Conservation (phyloP, 2,888 invertebrate species). For the Cremastinae sp. region DNA sequence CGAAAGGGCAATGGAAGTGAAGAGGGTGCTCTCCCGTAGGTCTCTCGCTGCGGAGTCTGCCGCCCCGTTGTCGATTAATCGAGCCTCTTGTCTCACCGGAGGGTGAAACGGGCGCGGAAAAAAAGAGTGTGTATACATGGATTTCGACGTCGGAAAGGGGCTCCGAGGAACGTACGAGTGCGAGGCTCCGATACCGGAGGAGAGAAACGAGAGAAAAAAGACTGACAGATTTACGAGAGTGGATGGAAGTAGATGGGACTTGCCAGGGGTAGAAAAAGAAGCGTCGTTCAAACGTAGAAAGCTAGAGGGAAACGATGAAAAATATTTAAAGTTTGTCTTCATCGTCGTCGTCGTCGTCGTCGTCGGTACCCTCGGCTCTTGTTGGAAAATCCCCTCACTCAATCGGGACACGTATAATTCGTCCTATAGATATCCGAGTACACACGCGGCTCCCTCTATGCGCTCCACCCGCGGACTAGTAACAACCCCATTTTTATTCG, state of each 20-base stretch:
- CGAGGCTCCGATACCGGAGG: not conserved
- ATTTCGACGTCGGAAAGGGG: slow-evolving; percentile 12
- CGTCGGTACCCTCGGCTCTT: slow-evolving; percentile 51
- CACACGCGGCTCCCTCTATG: not conserved
- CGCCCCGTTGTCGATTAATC: slow-evolving; percentile 5
- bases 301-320: slow-evolving; percentile 71
- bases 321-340: slow-evolving; percentile 74
- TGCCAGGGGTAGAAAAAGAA: not conserved
- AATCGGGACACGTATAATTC: slow-evolving; percentile 17
- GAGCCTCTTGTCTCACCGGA: slow-evolving; percentile 31
- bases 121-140: slow-evolving; percentile 18
- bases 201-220: slow-evolving; percentile 14
- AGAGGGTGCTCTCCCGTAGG: not conserved
- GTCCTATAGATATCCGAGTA: not conserved
- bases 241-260: slow-evolving; percentile 13
- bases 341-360: slow-evolving; percentile 56
- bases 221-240: slow-evolving; percentile 7
- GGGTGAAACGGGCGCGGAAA: slow-evolving; percentile 25
- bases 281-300: slow-evolving; percentile 17
- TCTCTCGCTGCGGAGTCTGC: slow-evolving; percentile 2
- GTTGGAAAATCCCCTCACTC: slow-evolving; percentile 13
- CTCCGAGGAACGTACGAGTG: not conserved
- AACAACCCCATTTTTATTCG: slow-evolving; percentile 5
- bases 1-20: slow-evolving; percentile 27
- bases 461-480: not conserved